Conservation (phyloP, 1,140 invertebrate species). For the Aphelenchoides besseyi region DNA sequence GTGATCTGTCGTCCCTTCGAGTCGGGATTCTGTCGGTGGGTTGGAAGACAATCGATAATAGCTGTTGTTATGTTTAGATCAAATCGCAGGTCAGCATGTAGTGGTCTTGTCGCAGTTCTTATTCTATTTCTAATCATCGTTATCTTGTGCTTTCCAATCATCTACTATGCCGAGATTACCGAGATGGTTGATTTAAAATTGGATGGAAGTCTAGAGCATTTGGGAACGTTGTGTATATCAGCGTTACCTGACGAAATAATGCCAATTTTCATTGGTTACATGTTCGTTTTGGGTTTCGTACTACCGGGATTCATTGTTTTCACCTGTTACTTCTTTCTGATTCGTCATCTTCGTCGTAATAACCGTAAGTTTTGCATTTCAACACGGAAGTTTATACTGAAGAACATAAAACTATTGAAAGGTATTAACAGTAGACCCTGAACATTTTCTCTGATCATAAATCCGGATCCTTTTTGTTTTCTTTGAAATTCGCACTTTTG, state of each 20-base stretch:
- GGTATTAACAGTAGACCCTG: too few species aligned
- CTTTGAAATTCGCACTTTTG: too few species aligned
- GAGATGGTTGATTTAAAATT: background rate
- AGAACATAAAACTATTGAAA: too few species aligned
- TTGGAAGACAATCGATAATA: background rate
- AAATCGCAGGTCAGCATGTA: constrained; percentile 30
- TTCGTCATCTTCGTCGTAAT: constrained; percentile 25
- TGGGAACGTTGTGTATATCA: background rate
- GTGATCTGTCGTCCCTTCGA: constrained; percentile 47
- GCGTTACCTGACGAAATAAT: background rate
- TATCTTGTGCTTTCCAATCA: constrained; percentile 48
- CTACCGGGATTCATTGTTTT: constrained; percentile 29
- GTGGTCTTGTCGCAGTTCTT: constrained; percentile 36
- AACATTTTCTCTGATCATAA: too few species aligned
- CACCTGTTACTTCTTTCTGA: constrained; percentile 32
- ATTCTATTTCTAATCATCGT: constrained; percentile 36
- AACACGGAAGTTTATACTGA: too few species aligned
- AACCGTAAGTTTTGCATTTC: constrained; percentile 27
- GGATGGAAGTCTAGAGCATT: background rate
- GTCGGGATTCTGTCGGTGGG: constrained; percentile 41
- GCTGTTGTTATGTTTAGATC: background rate
- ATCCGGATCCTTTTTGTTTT: too few species aligned
- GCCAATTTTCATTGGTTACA: constrained; percentile 1
- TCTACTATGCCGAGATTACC: constrained; percentile 45
- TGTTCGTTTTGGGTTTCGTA: constrained; percentile 32